Percentiles rank a stretch among this genome's conserved stretches.
Conservation (phyloP, 2,888 invertebrate genomes). For the Carcina quercana region DNA sequence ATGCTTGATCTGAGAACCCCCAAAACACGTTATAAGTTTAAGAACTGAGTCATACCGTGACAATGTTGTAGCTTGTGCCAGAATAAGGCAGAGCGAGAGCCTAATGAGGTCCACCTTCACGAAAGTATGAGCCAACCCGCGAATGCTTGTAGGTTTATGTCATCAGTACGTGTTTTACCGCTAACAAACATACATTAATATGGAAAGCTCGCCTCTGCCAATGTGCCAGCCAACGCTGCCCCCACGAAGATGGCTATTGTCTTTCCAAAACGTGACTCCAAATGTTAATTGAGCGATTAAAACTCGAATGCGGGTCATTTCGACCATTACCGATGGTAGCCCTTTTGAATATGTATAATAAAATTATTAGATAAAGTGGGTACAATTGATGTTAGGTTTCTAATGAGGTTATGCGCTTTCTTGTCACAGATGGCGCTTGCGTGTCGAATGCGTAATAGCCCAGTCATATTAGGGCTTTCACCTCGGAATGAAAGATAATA, state of each 20-base stretch:
- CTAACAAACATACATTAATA: conserved; percentile 74
- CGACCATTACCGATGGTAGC: conserved; percentile 60
- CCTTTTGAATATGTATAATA: conserved; percentile 74
- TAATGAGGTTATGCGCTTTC: conserved; percentile 74
- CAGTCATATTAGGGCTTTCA: no score
- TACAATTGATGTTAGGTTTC: conserved; percentile 70
- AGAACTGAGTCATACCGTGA: no score
- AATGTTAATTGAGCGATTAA: conserved; percentile 74
- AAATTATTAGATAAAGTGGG: conserved; percentile 66
- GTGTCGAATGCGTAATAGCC: conserved; percentile 63
- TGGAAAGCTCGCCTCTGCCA: conserved; percentile 66
- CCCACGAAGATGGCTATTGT: conserved; percentile 73
- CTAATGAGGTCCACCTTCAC: conserved; percentile 18
- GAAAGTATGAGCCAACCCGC: conserved; percentile 43
- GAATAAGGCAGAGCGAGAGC: not conserved
- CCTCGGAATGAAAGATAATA: no score
- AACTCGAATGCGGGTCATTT: conserved; percentile 73
- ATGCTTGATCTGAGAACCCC: no score
- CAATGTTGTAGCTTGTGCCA: no score
- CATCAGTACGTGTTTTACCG: conserved; percentile 69
- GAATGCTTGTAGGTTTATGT: conserved; percentile 57
- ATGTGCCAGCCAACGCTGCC: conserved; percentile 69
- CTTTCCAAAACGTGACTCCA: conserved; percentile 71
- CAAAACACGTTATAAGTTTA: no score
- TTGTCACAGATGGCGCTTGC: conserved; percentile 66